phyloP scores from a whole-genome alignment of 1,140 invertebrate species.

The Acromyrmex echinatior region DNA sequence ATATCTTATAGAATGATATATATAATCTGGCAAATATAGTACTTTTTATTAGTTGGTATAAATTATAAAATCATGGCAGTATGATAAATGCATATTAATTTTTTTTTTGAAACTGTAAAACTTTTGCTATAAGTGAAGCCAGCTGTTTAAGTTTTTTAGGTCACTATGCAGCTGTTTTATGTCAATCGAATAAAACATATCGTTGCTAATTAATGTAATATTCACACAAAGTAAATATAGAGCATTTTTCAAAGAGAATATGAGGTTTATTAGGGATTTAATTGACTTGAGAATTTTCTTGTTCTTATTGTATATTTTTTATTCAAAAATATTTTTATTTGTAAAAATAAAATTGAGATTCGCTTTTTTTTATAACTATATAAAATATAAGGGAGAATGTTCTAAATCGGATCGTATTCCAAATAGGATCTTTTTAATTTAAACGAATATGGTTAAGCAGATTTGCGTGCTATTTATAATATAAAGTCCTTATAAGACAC shows the following conservation, averaged over 20 bases:
- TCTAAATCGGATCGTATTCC: too few species aligned
- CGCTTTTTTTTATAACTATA: neutral
- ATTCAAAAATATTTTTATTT: neutral
- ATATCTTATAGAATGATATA: neutral
- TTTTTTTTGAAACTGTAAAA: neutral
- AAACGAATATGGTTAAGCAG: too few species aligned
- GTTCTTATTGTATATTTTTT: neutral
- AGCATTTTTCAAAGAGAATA: neutral
- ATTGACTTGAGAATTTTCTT: neutral
- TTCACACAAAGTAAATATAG: neutral
- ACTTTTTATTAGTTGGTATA: neutral
- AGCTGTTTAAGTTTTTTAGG: slow-evolving; percentile 23
- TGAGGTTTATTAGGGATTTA: slow-evolving; percentile 9
- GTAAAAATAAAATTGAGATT: neutral
- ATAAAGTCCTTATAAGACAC: too few species aligned
- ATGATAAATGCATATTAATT: slow-evolving; percentile 30
- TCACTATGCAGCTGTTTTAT: slow-evolving; percentile 37
- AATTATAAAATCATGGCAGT: slow-evolving; percentile 10
- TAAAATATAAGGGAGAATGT: too few species aligned
- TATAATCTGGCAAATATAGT: slow-evolving; percentile 13
- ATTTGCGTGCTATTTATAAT: too few species aligned
- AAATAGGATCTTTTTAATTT: too few species aligned
- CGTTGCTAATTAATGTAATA: slow-evolving; percentile 43
- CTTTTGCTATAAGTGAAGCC: neutral
- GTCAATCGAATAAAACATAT: neutral